A percentile compares a stretch with the other conserved stretches of the same genome.
Evolutionary conservation across 2,113 vertebrate species (phyloP).

Genomic region (Odobenus rosmarus): DNA sequence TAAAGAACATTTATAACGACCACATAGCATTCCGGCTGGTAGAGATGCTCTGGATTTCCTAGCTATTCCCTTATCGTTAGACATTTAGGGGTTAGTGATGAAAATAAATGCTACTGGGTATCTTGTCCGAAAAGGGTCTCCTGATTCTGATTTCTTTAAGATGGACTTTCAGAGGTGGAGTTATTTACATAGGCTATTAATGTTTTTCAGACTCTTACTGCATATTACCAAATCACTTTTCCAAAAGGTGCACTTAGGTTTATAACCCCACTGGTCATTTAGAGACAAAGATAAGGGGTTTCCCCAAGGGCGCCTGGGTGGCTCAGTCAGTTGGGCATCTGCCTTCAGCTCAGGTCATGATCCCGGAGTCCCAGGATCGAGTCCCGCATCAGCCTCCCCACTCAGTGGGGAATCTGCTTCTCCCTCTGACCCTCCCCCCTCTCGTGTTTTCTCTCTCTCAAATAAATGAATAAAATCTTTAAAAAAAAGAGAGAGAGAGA

Average conservation of each 20-base stretch:
- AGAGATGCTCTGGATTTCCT: neutral
- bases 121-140: neutral
- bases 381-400: too few species aligned
- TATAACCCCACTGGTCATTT: neutral
- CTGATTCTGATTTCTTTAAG: slow-evolving; percentile 18
- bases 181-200: neutral
- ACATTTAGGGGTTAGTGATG: neutral
- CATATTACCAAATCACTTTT: neutral
- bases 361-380: too few species aligned
- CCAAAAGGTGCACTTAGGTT: neutral
- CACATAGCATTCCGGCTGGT: neutral
- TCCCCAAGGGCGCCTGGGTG: neutral
- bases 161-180: neutral
- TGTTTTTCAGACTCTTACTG: neutral
- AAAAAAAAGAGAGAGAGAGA: too few species aligned
- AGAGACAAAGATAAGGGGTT: neutral
- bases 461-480: too few species aligned
- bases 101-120: neutral
- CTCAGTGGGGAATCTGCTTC: too few species aligned
- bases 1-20: neutral
- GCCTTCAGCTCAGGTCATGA: too few species aligned
- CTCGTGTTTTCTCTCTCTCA: too few species aligned
- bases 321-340: too few species aligned
- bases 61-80: neutral
- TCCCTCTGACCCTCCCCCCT: too few species aligned